Percentiles rank a stretch among this genome's conserved stretches.
Conservation (phyloP, 2,888 invertebrate species). For the Sialis lutaria region DNA sequence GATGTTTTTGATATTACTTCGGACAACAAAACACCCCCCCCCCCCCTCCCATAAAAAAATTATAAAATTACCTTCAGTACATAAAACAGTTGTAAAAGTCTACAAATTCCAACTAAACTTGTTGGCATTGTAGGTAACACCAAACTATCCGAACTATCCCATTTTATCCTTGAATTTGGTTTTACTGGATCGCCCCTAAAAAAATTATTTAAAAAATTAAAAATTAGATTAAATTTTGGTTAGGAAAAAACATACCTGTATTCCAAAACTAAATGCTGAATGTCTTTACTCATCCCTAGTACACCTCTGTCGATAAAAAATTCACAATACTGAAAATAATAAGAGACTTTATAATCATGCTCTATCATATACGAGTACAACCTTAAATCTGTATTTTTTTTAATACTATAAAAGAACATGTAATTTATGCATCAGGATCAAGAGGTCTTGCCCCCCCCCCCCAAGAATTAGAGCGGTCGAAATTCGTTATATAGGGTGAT, state of each 20-base stretch:
- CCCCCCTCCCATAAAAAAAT: too few relatives aligned
- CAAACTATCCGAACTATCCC: constrained; percentile 45
- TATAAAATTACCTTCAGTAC: constrained; percentile 39
- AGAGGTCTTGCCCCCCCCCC: too few relatives aligned
- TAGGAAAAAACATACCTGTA: constrained; percentile 25
- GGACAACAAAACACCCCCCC: too few relatives aligned
- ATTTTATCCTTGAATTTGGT: constrained; percentile 41
- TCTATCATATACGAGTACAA: too few relatives aligned
- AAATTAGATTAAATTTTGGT: too few relatives aligned
- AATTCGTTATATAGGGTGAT: too few relatives aligned
- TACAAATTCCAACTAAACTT: constrained; percentile 51
- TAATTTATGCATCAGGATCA: too few relatives aligned
- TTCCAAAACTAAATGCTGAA: constrained; percentile 50
- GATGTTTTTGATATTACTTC: too few relatives aligned
- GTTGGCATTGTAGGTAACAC: constrained; percentile 60
- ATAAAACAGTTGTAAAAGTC: constrained; percentile 55
- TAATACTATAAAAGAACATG: too few relatives aligned
- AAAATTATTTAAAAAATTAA: constrained; percentile 4
- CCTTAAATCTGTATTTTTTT: too few relatives aligned
- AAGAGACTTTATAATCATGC: too few relatives aligned
- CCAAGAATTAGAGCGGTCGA: too few relatives aligned
- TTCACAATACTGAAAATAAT: constrained; percentile 42
- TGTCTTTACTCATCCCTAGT: constrained; percentile 49
- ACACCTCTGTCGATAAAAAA: constrained; percentile 61
- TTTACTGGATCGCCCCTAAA: constrained; percentile 39